A percentile compares a stretch with the other conserved stretches of the same genome.
These are phyloP conservation scores for Tachysurus fulvidraco DNA, from an alignment of 2,113 vertebrate species.

Conservation along the genomic window DNA sequence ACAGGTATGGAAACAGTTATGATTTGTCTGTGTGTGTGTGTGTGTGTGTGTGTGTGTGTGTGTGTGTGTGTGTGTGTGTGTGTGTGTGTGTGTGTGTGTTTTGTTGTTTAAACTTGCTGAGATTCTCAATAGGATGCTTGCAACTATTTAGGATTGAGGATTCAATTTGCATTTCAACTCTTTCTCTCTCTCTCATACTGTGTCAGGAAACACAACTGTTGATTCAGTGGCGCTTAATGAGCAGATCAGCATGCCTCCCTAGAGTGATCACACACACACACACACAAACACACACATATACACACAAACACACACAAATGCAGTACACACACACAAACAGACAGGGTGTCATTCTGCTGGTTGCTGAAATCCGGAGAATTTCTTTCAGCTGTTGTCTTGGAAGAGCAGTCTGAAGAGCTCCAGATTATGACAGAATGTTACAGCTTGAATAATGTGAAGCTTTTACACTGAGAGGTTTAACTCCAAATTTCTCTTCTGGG, in stretches of 20 bases:
- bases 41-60: conserved; percentile 34
- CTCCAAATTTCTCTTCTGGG: background rate
- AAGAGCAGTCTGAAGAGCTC: background rate
- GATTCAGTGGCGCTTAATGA: conserved; percentile 32
- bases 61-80: conserved; percentile 25
- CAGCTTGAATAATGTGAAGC: background rate
- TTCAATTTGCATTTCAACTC: conserved; percentile 53
- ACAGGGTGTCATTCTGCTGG: background rate
- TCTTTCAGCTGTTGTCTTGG: conserved; percentile 20
- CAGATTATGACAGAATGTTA: conserved; percentile 15
- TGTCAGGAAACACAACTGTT: conserved; percentile 29
- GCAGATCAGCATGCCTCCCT: conserved; percentile 32
- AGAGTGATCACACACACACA: background rate
- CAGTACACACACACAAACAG: conserved; percentile 4
- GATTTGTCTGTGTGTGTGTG: too few species aligned
- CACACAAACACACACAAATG: conserved; percentile 4
- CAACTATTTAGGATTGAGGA: conserved; percentile 53
- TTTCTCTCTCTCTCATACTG: conserved; percentile 38
- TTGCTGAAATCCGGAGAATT: background rate
- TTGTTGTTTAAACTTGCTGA: conserved; percentile 63
- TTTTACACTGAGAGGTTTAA: background rate
- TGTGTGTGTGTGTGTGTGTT: conserved; percentile 24
- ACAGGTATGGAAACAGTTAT: background rate
- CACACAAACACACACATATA: conserved; percentile 2
- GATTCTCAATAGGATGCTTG: conserved; percentile 43